Evolutionary conservation across 1,140 invertebrate genomes (phyloP).

Genomic region (Zaprionus gabonicus): DNA sequence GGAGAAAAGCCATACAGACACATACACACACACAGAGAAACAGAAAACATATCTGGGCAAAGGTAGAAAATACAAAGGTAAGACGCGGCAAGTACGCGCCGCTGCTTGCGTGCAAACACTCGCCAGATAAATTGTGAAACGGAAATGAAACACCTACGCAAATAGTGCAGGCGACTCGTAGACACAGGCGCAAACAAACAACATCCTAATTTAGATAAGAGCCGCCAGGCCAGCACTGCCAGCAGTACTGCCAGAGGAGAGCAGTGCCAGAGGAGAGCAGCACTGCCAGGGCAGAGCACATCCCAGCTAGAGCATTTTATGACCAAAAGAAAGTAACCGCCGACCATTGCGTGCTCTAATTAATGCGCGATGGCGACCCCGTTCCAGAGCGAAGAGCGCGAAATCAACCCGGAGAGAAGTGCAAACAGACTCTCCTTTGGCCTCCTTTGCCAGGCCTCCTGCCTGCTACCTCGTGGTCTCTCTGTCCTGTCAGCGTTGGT

Average conservation of each 20-base stretch:
- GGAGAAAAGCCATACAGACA: not conserved
- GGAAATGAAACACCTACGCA: constrained; percentile 84
- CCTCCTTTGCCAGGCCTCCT: too few relatives aligned
- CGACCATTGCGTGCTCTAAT: constrained; percentile 69
- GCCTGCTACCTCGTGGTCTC: too few relatives aligned
- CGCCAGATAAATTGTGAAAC: constrained; percentile 79
- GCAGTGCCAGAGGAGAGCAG: not conserved
- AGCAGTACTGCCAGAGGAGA: constrained; percentile 10
- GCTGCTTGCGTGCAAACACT: constrained; percentile 61
- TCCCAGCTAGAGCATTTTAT: constrained; percentile 47
- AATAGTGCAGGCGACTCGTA: constrained; percentile 75
- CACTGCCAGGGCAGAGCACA: not conserved
- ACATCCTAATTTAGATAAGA: constrained; percentile 84
- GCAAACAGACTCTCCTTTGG: constrained; percentile 30
- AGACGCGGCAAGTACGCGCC: constrained; percentile 41
- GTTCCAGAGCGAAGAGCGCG: constrained; percentile 31
- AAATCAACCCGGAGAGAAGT: constrained; percentile 44
- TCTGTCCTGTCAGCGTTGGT: constrained; percentile 1
- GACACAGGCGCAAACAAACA: constrained; percentile 80
- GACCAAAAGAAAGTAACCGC: constrained; percentile 67
- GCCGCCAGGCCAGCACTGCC: constrained; percentile 46
- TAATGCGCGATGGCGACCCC: constrained; percentile 67
- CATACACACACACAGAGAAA: not conserved
- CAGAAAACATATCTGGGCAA: constrained; percentile 7
- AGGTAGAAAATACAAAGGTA: constrained; percentile 56